These are phyloP conservation scores for Micronycteris hirsuta DNA, from an alignment of 2,113 vertebrate species.

Conservation along the genomic window DNA sequence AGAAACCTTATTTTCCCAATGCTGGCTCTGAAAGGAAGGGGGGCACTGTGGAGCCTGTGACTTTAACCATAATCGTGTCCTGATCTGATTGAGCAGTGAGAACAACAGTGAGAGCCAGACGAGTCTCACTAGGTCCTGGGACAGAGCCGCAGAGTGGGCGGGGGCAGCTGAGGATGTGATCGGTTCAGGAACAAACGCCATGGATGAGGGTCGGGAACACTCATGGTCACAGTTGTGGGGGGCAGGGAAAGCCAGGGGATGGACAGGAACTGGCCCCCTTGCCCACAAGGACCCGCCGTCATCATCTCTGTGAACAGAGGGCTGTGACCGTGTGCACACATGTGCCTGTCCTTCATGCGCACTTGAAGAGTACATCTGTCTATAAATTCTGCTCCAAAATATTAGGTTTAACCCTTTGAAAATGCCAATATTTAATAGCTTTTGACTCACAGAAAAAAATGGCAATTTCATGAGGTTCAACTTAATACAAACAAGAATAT, in stretches of 20 bases:
- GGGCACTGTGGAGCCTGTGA: not conserved
- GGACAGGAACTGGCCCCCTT: not conserved
- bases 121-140: too few species aligned
- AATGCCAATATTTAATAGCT: not conserved
- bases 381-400: not conserved
- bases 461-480: not conserved
- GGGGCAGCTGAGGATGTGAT: not conserved
- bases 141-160: not conserved
- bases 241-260: not conserved
- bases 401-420: not conserved
- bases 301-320: not conserved
- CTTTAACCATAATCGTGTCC: not conserved
- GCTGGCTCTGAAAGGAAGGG: not conserved
- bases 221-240: not conserved
- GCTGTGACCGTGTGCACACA: not conserved
- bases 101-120: not conserved
- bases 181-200: not conserved
- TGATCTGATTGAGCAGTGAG: not conserved
- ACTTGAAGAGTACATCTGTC: not conserved
- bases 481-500: not conserved
- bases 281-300: not conserved
- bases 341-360: not conserved
- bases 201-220: rapidly evolving
- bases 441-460: not conserved
- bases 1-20: not conserved